Percentiles rank a stretch among this genome's conserved stretches.
Conservation (phyloP, 2,888 invertebrate genomes). For the Fragum fragum region DNA sequence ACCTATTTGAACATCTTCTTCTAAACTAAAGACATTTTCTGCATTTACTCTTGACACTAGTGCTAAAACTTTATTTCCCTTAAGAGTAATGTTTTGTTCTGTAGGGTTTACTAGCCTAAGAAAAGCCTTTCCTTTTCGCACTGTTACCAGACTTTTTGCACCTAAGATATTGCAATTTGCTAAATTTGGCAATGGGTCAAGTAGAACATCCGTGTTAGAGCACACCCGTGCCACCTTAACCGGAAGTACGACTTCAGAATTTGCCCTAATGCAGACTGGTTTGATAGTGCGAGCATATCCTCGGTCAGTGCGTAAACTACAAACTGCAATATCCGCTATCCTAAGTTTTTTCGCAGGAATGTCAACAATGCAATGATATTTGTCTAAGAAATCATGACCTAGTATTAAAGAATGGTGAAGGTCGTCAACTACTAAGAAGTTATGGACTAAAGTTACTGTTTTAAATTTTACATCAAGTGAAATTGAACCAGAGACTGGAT, state of each 20-base stretch:
- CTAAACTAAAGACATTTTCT: slow-evolving; percentile 11
- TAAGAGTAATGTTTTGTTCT: slow-evolving; percentile 33
- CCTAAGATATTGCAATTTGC: slow-evolving; percentile 37
- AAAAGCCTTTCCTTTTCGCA: slow-evolving; percentile 40
- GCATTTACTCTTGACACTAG: slow-evolving; percentile 1
- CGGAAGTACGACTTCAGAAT: too few species aligned
- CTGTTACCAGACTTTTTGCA: slow-evolving; percentile 48
- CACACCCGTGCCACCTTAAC: slow-evolving; percentile 37
- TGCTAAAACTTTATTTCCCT: slow-evolving; percentile 47
- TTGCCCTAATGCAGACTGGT: slow-evolving; percentile 7
- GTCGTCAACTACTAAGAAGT: slow-evolving; percentile 26
- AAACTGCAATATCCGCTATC: too few species aligned
- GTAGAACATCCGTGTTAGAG: slow-evolving; percentile 5
- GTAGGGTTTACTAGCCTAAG: slow-evolving; percentile 41
- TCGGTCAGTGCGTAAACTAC: slow-evolving; percentile 26
- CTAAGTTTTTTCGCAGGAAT: slow-evolving; percentile 20
- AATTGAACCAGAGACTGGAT: slow-evolving; percentile 8
- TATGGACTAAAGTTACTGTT: not conserved
- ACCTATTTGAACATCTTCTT: not conserved
- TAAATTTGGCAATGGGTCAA: slow-evolving; percentile 39
- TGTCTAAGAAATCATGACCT: slow-evolving; percentile 33
- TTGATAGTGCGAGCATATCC: slow-evolving; percentile 41
- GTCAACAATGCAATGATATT: too few species aligned
- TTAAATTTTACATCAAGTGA: slow-evolving; percentile 24
- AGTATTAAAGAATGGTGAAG: slow-evolving; percentile 30